A percentile compares a stretch with the other conserved stretches of the same genome.
Conservation (phyloP, 2,888 invertebrate genomes). For the Salticus scenicus region DNA sequence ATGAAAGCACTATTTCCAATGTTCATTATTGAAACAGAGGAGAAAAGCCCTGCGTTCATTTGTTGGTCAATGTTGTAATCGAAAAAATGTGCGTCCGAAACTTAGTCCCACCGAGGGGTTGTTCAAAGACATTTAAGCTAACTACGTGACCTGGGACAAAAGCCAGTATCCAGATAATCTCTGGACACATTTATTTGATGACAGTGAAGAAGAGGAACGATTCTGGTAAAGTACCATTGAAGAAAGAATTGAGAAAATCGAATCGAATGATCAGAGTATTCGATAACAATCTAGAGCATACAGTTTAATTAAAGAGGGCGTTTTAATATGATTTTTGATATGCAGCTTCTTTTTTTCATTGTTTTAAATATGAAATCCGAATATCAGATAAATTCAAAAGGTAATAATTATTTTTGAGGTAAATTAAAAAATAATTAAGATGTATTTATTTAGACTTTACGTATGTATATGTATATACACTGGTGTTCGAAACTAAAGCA, state of each 20-base stretch:
- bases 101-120: background rate
- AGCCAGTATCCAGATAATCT: constrained; percentile 6
- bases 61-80: too few relatives aligned
- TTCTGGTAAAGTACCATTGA: background rate
- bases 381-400: background rate
- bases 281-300: background rate
- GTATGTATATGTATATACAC: too few relatives aligned
- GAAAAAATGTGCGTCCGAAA: background rate
- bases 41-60: too few relatives aligned
- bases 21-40: too few relatives aligned
- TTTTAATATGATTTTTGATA: too few relatives aligned
- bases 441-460: too few relatives aligned
- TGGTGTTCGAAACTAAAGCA: too few relatives aligned
- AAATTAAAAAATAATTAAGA: too few relatives aligned
- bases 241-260: background rate
- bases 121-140: background rate
- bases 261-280: constrained; percentile 8
- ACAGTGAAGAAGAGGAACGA: background rate
- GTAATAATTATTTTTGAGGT: too few relatives aligned
- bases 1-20: too few relatives aligned
- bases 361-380: background rate
- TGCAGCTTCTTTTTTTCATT: background rate
- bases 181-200: background rate
- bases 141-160: background rate
- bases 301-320: background rate